These are phyloP conservation scores for Eurytoma californica DNA, from an alignment of 2,888 invertebrate genomes.

Conservation along the genomic window DNA sequence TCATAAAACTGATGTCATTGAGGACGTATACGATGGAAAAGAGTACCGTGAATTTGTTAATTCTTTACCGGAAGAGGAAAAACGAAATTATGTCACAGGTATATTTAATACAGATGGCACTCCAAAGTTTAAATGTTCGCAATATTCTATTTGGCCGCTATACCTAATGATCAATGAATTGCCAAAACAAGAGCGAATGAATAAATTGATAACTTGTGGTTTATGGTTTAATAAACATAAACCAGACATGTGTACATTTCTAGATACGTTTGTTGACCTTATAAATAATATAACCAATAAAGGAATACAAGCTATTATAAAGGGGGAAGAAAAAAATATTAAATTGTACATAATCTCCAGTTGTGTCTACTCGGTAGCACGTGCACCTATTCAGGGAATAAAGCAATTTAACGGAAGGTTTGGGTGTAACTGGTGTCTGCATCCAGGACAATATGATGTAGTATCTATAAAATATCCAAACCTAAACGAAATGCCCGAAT, in stretches of 20 bases:
- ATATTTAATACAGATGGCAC: conserved; percentile 39
- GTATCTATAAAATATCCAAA: conserved; percentile 22
- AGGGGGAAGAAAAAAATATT: not conserved
- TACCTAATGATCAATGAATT: conserved; percentile 39
- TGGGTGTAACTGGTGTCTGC: conserved; percentile 32
- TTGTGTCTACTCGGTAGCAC: conserved; percentile 14
- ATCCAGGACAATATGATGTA: conserved; percentile 12
- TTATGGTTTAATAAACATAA: conserved; percentile 29
- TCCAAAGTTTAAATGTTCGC: conserved; percentile 15
- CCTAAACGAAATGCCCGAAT: not conserved
- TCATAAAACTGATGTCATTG: too few relatives aligned
- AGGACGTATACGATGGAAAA: conserved; percentile 33
- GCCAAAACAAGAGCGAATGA: conserved; percentile 3
- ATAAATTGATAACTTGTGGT: conserved; percentile 13
- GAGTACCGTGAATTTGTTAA: conserved; percentile 26
- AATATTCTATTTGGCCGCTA: conserved; percentile 36
- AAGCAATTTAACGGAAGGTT: conserved; percentile 21
- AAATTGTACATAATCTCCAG: conserved; percentile 8
- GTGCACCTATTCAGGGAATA: conserved; percentile 12
- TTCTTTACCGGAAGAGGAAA: conserved; percentile 16
- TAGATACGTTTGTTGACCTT: conserved; percentile 25
- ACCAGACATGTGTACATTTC: conserved; percentile 12
- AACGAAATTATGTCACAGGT: conserved; percentile 7
- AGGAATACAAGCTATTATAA: not conserved
- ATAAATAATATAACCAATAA: too few relatives aligned